phyloP scores from a whole-genome alignment of 2,888 invertebrate species.

The Diabrotica balteata region DNA sequence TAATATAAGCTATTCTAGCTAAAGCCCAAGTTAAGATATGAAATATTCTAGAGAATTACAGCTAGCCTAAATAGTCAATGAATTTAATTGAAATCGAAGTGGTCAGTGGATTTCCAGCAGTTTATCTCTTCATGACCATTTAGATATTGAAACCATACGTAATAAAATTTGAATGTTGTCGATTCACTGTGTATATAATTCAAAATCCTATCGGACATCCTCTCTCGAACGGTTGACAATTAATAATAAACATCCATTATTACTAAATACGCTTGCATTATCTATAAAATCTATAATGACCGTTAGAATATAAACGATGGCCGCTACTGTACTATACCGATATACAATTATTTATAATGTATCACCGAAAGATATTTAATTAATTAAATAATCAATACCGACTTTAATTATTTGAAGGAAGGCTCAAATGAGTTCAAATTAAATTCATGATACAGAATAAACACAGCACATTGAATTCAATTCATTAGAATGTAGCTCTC shows the following conservation, averaged over 20 bases:
- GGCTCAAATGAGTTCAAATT: conserved; percentile 33
- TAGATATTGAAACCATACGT: not conserved
- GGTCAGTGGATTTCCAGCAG: no score
- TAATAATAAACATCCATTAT: conserved; percentile 24
- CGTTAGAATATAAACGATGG: conserved; percentile 12
- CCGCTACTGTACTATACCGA: conserved; percentile 6
- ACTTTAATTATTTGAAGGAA: conserved; percentile 38
- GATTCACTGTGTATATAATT: not conserved
- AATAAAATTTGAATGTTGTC: not conserved
- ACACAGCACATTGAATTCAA: conserved; percentile 21
- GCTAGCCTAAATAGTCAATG: not conserved
- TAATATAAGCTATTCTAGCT: no score
- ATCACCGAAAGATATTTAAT: conserved; percentile 38
- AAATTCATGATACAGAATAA: conserved; percentile 31
- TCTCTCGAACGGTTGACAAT: conserved; percentile 8
- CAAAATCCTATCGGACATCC: conserved; percentile 2
- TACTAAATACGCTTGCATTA: conserved; percentile 18
- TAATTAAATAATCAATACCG: conserved; percentile 40
- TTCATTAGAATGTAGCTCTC: conserved; percentile 20
- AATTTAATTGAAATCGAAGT: not conserved
- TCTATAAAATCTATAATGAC: conserved; percentile 11
- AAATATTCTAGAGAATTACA: no score
- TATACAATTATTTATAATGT: conserved; percentile 39
- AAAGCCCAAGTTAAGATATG: no score
- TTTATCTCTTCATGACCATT: no score